Base-by-base conservation (phyloP, 2,113 vertebrate species). In the Pungitius pungitius region DNA sequence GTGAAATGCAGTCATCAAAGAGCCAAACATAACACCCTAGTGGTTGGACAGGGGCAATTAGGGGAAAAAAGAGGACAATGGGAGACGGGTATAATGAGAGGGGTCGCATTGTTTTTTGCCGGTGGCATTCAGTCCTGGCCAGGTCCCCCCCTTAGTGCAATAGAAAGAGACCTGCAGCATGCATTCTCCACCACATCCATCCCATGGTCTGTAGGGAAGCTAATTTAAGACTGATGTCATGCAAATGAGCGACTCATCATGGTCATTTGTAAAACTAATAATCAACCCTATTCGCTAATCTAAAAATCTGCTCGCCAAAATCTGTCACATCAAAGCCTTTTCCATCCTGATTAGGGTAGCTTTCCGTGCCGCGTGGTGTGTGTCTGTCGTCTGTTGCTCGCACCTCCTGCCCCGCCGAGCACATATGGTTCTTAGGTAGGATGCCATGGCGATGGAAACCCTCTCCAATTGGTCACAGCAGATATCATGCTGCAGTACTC, bases 391-490 rank as follows among this genome's bases (percentile, higher is more conserved):
- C 47, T 78, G 17, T 69, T 5, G 22, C 51, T n/a, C 56, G 22
- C 4, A 5, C 56, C 57, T 55, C 62, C 73, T 20, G 2, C 67
- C 69, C 65, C 56, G 52, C 40, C 39, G 35, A 76, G 68, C 59
- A 42, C 66, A 27, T 71, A 80, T 75, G 73, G 69, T 9, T 78
- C 75, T 56, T 20, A 88, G 55, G 87, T 78, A 80, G 79, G 72
- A 66, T 79, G 69, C 75, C 64, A 66, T 3, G 0, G 74, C 62
- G 83, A 82, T 55, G 64, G 75, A 86, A 84, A 81, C 66, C 61
- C 40, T 80, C 71, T 87, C 59, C 89, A 88, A 89, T 89, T 90
- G 83, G 85, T 85, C 84, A 78, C 83, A 74, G 87, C 5, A 45
- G 77, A 85, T 87, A 17, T 57, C 37, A 30, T 39, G 69, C 80